Evolutionary conservation across 2,113 vertebrate species (phyloP).

Genomic region (Clupea harengus): DNA sequence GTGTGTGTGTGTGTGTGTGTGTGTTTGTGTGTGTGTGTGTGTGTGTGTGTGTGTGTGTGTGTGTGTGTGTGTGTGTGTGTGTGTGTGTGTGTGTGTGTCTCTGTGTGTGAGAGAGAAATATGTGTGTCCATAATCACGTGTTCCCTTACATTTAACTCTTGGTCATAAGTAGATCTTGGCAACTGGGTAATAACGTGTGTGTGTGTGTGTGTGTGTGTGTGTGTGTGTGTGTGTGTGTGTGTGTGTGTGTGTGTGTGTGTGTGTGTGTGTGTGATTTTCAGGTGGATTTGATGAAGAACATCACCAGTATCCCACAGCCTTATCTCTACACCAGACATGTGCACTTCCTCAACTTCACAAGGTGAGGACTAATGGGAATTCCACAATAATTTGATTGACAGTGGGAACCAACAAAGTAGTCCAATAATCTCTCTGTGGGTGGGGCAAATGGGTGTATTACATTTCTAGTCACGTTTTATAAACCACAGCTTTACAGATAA

Average conservation of each 20-base stretch:
- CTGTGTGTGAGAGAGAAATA: neutral
- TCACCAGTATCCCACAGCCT: constrained; percentile 91
- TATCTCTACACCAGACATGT: constrained; percentile 97
- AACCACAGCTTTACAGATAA: no score
- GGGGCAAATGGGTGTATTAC: no score
- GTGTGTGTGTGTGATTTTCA: constrained; percentile 53
- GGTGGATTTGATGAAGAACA: constrained; percentile 97
- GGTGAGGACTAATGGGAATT: constrained; percentile 71
- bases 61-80: no score
- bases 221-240: constrained; percentile 4
- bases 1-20: neutral
- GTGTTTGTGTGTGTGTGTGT: neutral
- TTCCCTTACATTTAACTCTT: neutral
- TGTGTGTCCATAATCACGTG: neutral
- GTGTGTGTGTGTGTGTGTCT: neutral
- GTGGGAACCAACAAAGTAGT: neutral
- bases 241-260: constrained; percentile 28
- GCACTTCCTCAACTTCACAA: constrained; percentile 98
- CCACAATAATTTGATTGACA: neutral
- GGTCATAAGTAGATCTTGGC: neutral
- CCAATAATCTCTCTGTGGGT: no score
- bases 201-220: neutral
- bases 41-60: no score
- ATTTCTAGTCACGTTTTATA: no score
- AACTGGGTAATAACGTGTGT: neutral